A percentile compares a stretch with the other conserved stretches of the same genome.
Conservation (phyloP, 2,888 invertebrate genomes). For the Erebia aethiops region DNA sequence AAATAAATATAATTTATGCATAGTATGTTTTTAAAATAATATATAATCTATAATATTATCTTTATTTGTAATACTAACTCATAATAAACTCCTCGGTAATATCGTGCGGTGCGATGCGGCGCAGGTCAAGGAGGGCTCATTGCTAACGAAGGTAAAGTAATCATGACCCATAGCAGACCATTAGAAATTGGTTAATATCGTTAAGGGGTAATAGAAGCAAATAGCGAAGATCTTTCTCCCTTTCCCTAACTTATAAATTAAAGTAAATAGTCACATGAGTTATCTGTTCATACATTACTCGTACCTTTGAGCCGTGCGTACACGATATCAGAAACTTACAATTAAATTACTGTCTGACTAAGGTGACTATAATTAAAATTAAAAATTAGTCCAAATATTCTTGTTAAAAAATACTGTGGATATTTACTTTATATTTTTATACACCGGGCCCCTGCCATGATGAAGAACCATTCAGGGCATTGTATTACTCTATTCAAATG, state of each 20-base stretch:
- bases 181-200: conserved; percentile 9
- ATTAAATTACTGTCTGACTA: too few species aligned
- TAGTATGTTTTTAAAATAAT: not conserved
- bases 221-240: not conserved
- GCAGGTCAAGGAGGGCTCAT: conserved; percentile 77
- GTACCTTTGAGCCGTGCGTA: not conserved
- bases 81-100: conserved; percentile 63
- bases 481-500: too few species aligned
- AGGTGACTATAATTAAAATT: too few species aligned
- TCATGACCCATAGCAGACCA: conserved; percentile 8
- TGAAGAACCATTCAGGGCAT: not conserved
- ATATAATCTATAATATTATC: not conserved
- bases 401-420: not conserved
- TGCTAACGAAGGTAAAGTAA: conserved; percentile 76
- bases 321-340: not conserved
- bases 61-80: conserved; percentile 59
- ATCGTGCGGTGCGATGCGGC: conserved; percentile 50
- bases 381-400: too few species aligned
- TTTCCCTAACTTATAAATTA: not conserved
- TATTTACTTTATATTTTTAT: not conserved
- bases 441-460: not conserved
- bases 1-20: not conserved
- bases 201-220: not conserved
- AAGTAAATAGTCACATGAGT: conserved; percentile 2
- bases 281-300: not conserved